Evolutionary conservation across 1,140 invertebrate genomes (phyloP).

Genomic region (Saccostrea cuccullata): DNA sequence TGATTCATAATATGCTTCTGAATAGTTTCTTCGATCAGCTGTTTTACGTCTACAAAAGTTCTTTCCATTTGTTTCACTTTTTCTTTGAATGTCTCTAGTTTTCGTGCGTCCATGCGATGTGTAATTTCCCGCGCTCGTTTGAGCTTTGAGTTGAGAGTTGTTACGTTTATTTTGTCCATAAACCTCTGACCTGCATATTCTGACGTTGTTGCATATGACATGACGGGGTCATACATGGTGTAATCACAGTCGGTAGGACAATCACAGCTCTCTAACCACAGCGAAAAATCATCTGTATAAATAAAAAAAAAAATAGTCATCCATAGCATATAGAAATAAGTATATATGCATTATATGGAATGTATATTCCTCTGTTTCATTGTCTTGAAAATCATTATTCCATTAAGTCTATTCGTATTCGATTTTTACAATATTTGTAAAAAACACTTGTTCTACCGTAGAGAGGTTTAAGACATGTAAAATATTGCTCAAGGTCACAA

Average conservation of each 20-base stretch:
- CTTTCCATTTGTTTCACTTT: constrained; percentile 37
- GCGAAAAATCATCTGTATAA: background rate
- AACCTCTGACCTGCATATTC: constrained; percentile 58
- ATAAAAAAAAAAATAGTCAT: background rate
- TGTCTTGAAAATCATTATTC: too few relatives aligned
- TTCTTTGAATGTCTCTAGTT: constrained; percentile 51
- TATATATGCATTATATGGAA: too few relatives aligned
- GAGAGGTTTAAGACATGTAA: background rate
- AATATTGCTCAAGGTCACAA: background rate
- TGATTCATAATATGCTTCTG: constrained; percentile 48
- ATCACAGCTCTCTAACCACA: constrained; percentile 51
- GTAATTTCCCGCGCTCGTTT: constrained; percentile 58
- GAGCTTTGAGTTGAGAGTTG: constrained; percentile 48
- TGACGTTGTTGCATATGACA: constrained; percentile 67
- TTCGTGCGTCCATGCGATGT: constrained; percentile 56
- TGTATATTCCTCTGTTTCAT: too few relatives aligned
- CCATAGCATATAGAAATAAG: too few relatives aligned
- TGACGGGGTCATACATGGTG: constrained; percentile 61
- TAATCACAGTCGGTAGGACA: constrained; percentile 67
- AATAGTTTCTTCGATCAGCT: constrained; percentile 49
- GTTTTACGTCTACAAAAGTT: constrained; percentile 44
- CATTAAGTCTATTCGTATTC: too few relatives aligned
- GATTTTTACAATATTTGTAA: too few relatives aligned
- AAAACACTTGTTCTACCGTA: background rate
- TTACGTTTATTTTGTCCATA: constrained; percentile 34